Evolutionary conservation across 2,113 vertebrate species (phyloP), one percentile per base, ranked within the genome.

Genomic region (Chloroceryle aenea): DNA sequence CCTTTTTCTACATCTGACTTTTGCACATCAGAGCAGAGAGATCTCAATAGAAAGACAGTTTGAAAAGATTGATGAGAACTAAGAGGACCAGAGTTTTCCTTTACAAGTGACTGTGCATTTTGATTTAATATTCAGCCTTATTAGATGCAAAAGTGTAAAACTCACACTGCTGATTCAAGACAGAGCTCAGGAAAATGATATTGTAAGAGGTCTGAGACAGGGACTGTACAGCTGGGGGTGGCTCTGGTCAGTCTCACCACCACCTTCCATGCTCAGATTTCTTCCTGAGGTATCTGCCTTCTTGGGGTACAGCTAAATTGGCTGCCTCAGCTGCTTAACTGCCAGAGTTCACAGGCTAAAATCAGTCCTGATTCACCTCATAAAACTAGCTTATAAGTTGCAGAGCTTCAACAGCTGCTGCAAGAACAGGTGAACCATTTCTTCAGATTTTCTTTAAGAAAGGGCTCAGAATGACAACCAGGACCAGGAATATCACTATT

Each of bases 111-210:
- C 85, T 81, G 29, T 76, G 80, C 61, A 73, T 94, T 96, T 89
- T 83, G 69, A 93, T 95, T 93, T 85, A 85, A 94, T 90, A 87
- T 92, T 96, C 84, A 86, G 77, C 27, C 32, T 64, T 77, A 77
- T 83, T 80, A 76, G 58, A 90, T 56, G 43, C 42, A 67, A 36
- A 88, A 90, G 61, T 47, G 36, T 84, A 81, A 93, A 96, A 79
- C 36, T 85, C 67, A 32, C 16, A 42, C 32, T 36, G 84, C 36
- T 81, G 48, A 85, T 69, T 85, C 76, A 75, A 92, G 64, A 74
- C 7, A 74, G 45, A 69, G 10, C 18, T 19, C 52, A 85, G 29
- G 16, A 62, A 53, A 84, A 78, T 36, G 42, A 10, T 29, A 16
- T 8, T 29, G 21, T 22, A 48, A 78, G 53, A 61, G 30, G 30